Conservation (phyloP, 2,888 invertebrate species). For the Meliscaeva auricollis region DNA sequence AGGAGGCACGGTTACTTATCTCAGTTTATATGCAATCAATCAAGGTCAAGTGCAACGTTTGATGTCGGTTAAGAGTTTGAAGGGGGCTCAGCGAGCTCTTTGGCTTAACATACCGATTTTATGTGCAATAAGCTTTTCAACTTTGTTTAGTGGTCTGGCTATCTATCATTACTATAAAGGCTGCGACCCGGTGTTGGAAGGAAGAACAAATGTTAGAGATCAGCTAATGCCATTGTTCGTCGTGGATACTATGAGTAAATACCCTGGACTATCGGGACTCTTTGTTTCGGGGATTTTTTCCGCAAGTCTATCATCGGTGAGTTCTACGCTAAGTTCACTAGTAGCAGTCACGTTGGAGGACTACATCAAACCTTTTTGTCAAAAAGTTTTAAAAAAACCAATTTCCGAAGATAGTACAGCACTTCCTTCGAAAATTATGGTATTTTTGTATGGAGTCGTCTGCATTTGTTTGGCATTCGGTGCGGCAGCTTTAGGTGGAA, state of each 20-base stretch:
- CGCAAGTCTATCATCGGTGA: slow-evolving; percentile 95
- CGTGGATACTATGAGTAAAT: slow-evolving; percentile 89
- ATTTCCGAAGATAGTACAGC: slow-evolving; percentile 84
- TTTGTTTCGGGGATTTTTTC: slow-evolving; percentile 97
- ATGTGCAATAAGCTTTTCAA: slow-evolving; percentile 89
- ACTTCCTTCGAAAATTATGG: slow-evolving; percentile 88
- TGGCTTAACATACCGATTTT: slow-evolving; percentile 94
- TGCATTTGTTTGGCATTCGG: slow-evolving; percentile 93
- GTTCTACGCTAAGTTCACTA: slow-evolving; percentile 95
- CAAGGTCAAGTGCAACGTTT: slow-evolving; percentile 93
- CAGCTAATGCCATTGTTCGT: slow-evolving; percentile 93
- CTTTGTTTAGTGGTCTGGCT: slow-evolving; percentile 91
- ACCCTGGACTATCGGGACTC: slow-evolving; percentile 93
- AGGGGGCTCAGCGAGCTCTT: slow-evolving; percentile 89
- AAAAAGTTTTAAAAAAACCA: slow-evolving; percentile 82
- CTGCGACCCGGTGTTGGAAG: slow-evolving; percentile 91
- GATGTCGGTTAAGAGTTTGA: slow-evolving; percentile 89
- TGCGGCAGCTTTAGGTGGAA: slow-evolving; percentile 92
- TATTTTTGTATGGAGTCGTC: slow-evolving; percentile 89
- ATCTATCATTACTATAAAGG: slow-evolving; percentile 92
- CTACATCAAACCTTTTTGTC: slow-evolving; percentile 88
- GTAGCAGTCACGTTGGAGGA: slow-evolving; percentile 96
- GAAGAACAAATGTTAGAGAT: slow-evolving; percentile 88
- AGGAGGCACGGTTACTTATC: slow-evolving; percentile 92
- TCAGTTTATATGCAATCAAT: slow-evolving; percentile 94